Evolutionary conservation across 2,113 vertebrate genomes (phyloP), one percentile per base, ranked within the genome.

Genomic region (Pelmatolapia mariae): DNA sequence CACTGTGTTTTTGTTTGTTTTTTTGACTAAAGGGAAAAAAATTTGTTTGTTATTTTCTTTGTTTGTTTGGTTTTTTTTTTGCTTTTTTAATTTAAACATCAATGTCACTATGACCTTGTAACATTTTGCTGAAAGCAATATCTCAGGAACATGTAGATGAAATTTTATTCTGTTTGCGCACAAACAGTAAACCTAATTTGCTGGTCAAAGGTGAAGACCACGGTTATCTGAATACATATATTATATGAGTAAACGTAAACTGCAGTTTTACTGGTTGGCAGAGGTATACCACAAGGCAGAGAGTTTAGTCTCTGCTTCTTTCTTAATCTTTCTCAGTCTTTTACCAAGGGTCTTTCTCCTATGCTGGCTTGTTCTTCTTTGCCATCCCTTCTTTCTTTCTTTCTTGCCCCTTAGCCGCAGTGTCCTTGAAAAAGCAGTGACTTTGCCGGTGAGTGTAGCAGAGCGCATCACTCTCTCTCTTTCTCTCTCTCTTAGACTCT

Each of bases 361-460:
- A 22, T 22, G 19, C 33, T 43, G 26, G 29, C 56, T 31, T 85
- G 26, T 83, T 53, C 86, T 85, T 87, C 16, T 79, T 45, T 92
- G 86, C 89, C 92, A 82, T 80, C 87, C 80, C 68, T 91, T 86
- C 79, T 79, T 50, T 89, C 82, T 79, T 50, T 89, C 63, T 86
- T 86, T 82, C 86, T 90, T 84, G 81, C 82, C 89, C 89, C 81
- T 89, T 88, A 92, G 92, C 95, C 91, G 94, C 96, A 96, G 95
- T 96, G 95, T 96, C 96, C 96, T 96, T 96, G 95, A 95, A 76
- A 90, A 96, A 89, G 89, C 93, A 91, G 80, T 94, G 95, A 95
- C 95, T 95, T 95, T 96, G 95, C 71, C 89, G 57, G 87, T 91
- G 88, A 91, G 92, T 57, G 87, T 91, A 89, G 92, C 91, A 84